Percentiles rank a stretch among this genome's conserved stretches.
These are phyloP conservation scores for Ellobius talpinus DNA, from an alignment of 2,113 vertebrate species.

Conservation along the genomic window DNA sequence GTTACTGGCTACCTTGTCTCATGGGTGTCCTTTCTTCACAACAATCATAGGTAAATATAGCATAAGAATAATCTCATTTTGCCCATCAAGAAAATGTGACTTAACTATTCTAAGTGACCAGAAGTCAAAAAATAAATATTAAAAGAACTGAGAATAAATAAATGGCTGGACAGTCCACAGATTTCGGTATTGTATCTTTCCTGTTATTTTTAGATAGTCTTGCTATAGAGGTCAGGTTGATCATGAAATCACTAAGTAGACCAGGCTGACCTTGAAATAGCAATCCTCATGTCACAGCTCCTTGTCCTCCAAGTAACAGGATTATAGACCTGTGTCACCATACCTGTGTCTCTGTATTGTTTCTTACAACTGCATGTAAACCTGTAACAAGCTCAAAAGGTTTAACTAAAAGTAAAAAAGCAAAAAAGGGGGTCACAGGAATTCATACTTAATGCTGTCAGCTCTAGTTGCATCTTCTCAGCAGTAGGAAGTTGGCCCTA, in stretches of 20 bases:
- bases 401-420: neutral
- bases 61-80: neutral
- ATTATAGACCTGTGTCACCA: neutral
- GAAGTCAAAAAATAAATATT: slow-evolving; percentile 1
- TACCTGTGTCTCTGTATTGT: neutral
- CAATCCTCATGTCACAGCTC: neutral
- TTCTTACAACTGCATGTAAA: neutral
- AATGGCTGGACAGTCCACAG: neutral
- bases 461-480: neutral
- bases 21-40: neutral
- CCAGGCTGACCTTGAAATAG: neutral
- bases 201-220: neutral
- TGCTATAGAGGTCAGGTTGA: neutral
- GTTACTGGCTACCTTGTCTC: neutral
- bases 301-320: no score
- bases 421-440: neutral
- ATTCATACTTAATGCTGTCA: neutral
- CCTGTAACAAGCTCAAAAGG: neutral
- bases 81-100: neutral
- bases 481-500: neutral
- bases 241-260: neutral
- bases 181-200: neutral
- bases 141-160: neutral
- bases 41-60: neutral
- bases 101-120: neutral